Evolutionary conservation across 2,797 vertebrate genomes (phyloP).

Genomic region (Liparis tanakae): DNA sequence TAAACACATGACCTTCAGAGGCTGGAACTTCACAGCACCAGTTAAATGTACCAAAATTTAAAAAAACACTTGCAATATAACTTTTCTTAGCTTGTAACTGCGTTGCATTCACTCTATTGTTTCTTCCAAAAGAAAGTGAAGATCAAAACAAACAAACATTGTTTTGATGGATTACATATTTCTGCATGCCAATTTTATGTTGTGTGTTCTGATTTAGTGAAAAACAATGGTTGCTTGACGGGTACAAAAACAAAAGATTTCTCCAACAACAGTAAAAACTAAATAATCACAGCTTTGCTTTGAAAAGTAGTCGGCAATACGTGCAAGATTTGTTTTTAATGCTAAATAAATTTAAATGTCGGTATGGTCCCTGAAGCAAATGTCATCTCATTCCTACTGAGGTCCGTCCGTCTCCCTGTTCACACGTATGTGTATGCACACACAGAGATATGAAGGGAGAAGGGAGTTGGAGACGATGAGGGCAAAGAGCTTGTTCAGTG

Average conservation of each 20-base stretch:
- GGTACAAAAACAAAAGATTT: neutral
- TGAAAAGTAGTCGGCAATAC: neutral
- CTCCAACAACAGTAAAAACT: neutral
- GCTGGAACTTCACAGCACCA: neutral
- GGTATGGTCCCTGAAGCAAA: slow-evolving; percentile 9
- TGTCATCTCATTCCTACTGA: slow-evolving; percentile 13
- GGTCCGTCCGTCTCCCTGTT: neutral
- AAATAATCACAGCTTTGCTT: neutral
- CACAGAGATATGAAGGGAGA: slow-evolving; percentile 18
- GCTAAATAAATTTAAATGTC: neutral
- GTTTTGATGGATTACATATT: slow-evolving; percentile 5
- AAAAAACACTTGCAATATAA: neutral
- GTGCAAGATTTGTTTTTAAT: neutral
- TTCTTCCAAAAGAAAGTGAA: neutral
- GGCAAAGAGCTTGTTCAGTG: slow-evolving; percentile 5
- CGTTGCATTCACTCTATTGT: neutral
- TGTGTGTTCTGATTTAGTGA: neutral
- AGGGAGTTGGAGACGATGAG: neutral
- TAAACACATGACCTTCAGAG: neutral
- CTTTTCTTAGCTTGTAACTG: neutral
- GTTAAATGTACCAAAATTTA: neutral
- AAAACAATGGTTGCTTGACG: neutral
- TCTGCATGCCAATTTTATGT: neutral
- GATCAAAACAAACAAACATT: neutral
- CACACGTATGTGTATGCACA: neutral